Evolutionary conservation across 2,113 vertebrate genomes (phyloP), one percentile per base, ranked within the genome.

Genomic region (Telmatochromis sp.): DNA sequence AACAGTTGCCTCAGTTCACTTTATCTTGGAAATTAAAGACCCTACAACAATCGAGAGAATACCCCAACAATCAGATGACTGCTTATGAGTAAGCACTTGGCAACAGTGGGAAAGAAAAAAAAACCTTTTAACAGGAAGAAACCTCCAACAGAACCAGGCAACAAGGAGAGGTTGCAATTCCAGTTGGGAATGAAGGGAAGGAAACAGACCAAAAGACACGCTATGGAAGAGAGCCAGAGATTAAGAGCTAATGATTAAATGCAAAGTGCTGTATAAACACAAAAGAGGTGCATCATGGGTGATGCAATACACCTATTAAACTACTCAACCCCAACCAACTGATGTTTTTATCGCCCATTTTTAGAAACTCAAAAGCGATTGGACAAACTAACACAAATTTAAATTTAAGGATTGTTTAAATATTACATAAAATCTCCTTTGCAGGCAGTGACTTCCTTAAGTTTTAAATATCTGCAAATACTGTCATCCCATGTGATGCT

Each of bases 41-140:
- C 58, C 58, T 63, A 19, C 28, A 63, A 19, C 4, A 11, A 63
- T 33, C 5, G 2, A 19, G 58, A 63, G 28, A 63, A 63, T 63
- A 19, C 15, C 58, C 9, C 58, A 63, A 63, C 28, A 63, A 33
- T 63, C 58, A 63, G 9, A 33, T 19, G 26, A 63, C 3, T 11
- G n/a, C n/a, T n/a, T 63, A 63, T 35, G 17, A 35, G 9, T 19
- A 63, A 63, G 28, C 15, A 63, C 31, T n/a, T 63, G 58, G 31
- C 58, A 63, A 35, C 31, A 35, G 58, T 35, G 58, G 58, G 58
- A 7, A 19, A 19, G 17, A 63, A n/a, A 63, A 63, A 35, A 10
- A 0, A 0, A n/a, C 17, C 6, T 35, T 63, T 63, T n/a, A n/a
- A 35, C 31, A 63, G 58, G 9, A 63, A 63, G 58, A 63, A 63